These are phyloP conservation scores for Pedionomus torquatus DNA, from an alignment of 2,113 vertebrate species.

Conservation along the genomic window DNA sequence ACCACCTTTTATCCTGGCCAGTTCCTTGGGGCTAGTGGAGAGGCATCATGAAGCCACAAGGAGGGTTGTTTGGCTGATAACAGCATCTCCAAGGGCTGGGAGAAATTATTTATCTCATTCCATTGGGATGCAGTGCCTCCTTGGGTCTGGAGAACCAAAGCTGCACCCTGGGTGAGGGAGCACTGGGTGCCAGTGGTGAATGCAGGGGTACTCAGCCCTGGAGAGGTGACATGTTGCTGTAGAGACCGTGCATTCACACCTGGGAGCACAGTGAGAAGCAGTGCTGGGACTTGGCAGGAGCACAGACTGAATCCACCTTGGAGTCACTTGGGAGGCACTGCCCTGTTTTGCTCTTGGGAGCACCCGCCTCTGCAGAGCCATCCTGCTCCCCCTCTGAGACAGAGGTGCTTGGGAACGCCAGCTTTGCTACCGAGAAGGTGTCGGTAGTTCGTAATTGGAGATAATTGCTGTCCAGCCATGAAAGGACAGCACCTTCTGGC, in stretches of 20 bases:
- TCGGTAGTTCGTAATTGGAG: neutral
- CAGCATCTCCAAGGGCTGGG: neutral
- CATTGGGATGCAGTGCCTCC: neutral
- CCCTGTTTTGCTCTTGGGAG: neutral
- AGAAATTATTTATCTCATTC: neutral
- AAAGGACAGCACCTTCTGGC: neutral
- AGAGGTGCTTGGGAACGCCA: neutral
- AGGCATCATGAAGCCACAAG: neutral
- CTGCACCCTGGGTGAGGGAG: neutral
- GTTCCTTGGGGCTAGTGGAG: neutral
- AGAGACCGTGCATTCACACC: rapidly evolving
- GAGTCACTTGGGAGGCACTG: rapidly evolving
- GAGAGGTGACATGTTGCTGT: neutral
- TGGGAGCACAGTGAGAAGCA: neutral
- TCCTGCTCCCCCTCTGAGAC: neutral
- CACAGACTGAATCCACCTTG: neutral
- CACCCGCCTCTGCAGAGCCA: neutral
- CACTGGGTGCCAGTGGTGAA: neutral
- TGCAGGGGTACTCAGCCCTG: neutral
- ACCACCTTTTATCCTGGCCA: neutral
- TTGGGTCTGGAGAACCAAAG: neutral
- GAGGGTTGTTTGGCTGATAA: neutral
- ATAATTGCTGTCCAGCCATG: neutral
- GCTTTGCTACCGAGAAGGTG: neutral
- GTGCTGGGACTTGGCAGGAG: neutral